phyloP scores from a whole-genome alignment of 1,140 invertebrate species.

The Hetaerina americana region DNA sequence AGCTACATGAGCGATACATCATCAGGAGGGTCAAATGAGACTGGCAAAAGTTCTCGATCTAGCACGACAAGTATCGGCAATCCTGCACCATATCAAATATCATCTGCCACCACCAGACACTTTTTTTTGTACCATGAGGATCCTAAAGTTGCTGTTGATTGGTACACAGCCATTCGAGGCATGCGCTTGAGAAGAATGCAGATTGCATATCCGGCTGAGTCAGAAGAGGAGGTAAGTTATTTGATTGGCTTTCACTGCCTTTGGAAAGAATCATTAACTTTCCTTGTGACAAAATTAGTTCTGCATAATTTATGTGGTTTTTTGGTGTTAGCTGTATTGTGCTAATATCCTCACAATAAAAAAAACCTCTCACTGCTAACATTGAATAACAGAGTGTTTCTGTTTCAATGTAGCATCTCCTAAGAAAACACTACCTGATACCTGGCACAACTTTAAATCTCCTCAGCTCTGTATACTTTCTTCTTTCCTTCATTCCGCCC shows the following conservation, averaged over 20 bases:
- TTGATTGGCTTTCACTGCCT: neutral
- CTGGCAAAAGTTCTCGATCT: neutral
- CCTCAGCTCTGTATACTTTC: too few species aligned
- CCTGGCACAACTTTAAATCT: too few species aligned
- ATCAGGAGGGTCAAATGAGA: neutral
- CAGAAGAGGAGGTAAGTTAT: conserved; percentile 48
- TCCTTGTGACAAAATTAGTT: too few species aligned
- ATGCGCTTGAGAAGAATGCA: conserved; percentile 69
- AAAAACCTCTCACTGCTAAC: too few species aligned
- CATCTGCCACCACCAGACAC: conserved; percentile 53
- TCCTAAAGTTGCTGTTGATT: conserved; percentile 70
- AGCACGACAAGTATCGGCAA: neutral
- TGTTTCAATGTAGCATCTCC: too few species aligned
- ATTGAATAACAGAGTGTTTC: too few species aligned
- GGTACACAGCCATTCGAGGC: conserved; percentile 78
- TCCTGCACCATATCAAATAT: neutral
- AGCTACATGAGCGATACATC: conserved; percentile 63
- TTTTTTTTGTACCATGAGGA: conserved; percentile 79
- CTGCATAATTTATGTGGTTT: too few species aligned
- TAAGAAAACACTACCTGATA: too few species aligned
- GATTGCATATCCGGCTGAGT: conserved; percentile 68
- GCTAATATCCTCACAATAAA: too few species aligned
- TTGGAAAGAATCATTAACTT: too few species aligned
- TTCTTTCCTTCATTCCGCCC: too few species aligned
- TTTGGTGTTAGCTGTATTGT: too few species aligned